Evolutionary conservation across 2,113 vertebrate species (phyloP), one percentile per base, ranked within the genome.

Genomic region (Myiagra hebetior): DNA sequence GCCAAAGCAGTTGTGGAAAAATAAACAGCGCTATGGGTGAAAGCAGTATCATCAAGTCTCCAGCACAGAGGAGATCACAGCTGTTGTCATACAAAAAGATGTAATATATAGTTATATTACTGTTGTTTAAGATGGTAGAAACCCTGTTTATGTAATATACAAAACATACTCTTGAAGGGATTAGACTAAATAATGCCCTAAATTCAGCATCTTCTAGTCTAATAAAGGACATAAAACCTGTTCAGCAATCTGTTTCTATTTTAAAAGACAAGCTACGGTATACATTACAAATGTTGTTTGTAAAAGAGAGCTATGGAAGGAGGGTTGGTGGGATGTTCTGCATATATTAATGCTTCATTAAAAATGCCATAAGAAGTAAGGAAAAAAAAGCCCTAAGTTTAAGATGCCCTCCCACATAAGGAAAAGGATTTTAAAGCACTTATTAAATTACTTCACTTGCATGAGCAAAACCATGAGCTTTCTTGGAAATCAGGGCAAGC

Each of bases 371-470:
- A 97, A 97, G 96, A 97, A 96, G 74, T 87, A 95, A 28, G 52
- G 46, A 50, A 81, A 94, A 95, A 96, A 95, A 95, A 76, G 46
- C 17, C 26, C 72, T 67, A 96, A 95, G 96, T 96, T 94, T 97
- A 97, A 97, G 91, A 92, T 92, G 76, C 97, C 95, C 96, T 97
- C 97, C 97, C 88, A 98, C 97, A 89, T 97, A 96, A 97, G 95
- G 93, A 92, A 97, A 90, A 96, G 85, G 95, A 95, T 97, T 97
- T 97, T 97, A 88, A 95, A 98, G 97, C 92, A 98, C 93, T 97
- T 97, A 98, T 96, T 97, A 96, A 97, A 97, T 97, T 96, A 97
- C 84, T 98, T 97, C 77, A 97, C 96, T 97, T 96, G 93, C 92
- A 97, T 97, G 90, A 97, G 88, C 96, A 97, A 97, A 97, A 98